Percentiles rank a stretch among this genome's conserved stretches.
Conservation (phyloP, 2,797 vertebrate genomes). For the Xerus rutilus region DNA sequence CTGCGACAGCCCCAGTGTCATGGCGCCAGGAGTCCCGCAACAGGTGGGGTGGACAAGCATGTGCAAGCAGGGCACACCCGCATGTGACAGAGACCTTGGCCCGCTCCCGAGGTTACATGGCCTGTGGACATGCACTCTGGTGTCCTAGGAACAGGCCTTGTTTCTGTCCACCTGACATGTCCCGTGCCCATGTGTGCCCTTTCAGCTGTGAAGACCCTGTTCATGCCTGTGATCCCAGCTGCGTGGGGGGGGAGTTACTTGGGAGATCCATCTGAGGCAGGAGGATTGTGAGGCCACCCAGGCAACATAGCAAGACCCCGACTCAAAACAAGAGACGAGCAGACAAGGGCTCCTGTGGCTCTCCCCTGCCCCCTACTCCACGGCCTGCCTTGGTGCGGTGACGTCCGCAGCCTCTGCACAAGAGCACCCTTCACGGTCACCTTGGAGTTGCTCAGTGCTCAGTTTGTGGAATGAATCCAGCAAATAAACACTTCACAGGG, state of each 20-base stretch:
- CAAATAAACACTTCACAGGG: not conserved
- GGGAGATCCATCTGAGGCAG: no score
- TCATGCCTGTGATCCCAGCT: no score
- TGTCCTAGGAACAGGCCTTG: no score
- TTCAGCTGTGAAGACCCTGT: not conserved
- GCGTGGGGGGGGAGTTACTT: not conserved
- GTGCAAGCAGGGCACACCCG: not conserved
- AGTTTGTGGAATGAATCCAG: not conserved
- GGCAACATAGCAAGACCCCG: no score
- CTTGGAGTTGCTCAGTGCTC: not conserved
- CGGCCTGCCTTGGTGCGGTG: not conserved
- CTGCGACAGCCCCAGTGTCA: no score
- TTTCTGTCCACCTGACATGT: not conserved
- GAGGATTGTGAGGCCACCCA: no score
- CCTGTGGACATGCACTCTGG: not conserved
- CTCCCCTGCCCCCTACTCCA: not conserved
- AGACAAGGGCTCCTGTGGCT: no score
- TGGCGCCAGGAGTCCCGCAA: rapidly evolving
- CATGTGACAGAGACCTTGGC: not conserved
- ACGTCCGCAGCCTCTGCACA: not conserved
- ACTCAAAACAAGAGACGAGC: no score
- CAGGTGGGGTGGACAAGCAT: not conserved
- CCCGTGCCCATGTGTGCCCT: not conserved
- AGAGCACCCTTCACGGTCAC: not conserved
- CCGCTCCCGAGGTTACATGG: rapidly evolving